A percentile compares a stretch with the other conserved stretches of the same genome.
Evolutionary conservation across 2,888 invertebrate genomes (phyloP).

Genomic region (Dioctria rufipes): DNA sequence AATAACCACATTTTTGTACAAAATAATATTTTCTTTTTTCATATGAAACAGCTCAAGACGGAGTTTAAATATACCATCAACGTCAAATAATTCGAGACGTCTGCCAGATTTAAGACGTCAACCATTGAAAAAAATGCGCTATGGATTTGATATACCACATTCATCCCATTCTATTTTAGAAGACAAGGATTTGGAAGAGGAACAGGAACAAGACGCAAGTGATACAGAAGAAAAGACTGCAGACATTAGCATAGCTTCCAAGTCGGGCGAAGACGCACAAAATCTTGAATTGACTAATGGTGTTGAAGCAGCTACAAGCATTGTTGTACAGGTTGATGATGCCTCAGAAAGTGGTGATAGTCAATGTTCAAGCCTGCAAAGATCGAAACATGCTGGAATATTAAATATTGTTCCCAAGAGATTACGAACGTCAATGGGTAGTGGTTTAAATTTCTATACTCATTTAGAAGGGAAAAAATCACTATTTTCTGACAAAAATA

Average conservation of each 20-base stretch:
- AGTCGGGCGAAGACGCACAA: neutral
- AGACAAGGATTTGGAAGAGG: conserved; percentile 49
- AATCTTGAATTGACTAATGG: conserved; percentile 52
- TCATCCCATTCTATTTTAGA: conserved; percentile 58
- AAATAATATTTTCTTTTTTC: neutral
- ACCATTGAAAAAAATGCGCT: conserved; percentile 61
- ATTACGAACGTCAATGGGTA: conserved; percentile 62
- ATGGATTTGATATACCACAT: conserved; percentile 37
- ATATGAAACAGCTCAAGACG: conserved; percentile 65
- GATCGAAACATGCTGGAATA: conserved; percentile 60
- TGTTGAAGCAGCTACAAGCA: conserved; percentile 38
- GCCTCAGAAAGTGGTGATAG: conserved; percentile 65
- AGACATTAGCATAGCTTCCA: conserved; percentile 28
- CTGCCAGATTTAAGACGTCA: conserved; percentile 64
- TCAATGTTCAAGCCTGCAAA: conserved; percentile 60
- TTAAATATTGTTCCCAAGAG: conserved; percentile 41
- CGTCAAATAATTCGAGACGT: conserved; percentile 59
- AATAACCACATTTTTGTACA: no score
- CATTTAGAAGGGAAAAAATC: conserved; percentile 70
- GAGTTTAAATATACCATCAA: conserved; percentile 66
- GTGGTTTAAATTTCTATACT: conserved; percentile 67
- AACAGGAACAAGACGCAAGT: conserved; percentile 10
- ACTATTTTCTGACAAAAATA: conserved; percentile 65
- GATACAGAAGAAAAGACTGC: conserved; percentile 59
- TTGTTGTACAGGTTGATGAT: conserved; percentile 58